These are phyloP conservation scores for Myiozetetes cayanensis DNA, from an alignment of 2,113 vertebrate species.

Conservation along the genomic window DNA sequence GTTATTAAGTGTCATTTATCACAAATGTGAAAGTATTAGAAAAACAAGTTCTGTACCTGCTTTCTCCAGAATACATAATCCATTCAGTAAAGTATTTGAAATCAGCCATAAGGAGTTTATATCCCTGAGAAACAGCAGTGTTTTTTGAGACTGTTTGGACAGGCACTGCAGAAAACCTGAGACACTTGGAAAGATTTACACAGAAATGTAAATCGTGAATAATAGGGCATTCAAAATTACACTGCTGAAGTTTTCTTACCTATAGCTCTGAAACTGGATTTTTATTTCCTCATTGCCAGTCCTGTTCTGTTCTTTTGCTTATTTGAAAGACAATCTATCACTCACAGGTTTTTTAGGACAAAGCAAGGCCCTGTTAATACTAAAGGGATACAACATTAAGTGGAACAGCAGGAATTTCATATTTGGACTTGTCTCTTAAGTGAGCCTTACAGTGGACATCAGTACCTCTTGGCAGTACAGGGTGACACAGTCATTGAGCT, in stretches of 20 bases:
- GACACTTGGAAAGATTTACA: background rate
- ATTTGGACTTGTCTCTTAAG: background rate
- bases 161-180: background rate
- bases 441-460: background rate
- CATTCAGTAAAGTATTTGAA: background rate
- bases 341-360: background rate
- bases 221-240: background rate
- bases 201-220: background rate
- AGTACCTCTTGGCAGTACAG: background rate
- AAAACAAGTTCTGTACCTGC: background rate
- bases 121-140: background rate
- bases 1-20: conserved; percentile 42
- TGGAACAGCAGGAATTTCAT: background rate
- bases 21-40: background rate
- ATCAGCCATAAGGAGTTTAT: background rate
- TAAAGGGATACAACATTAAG: background rate
- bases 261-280: background rate
- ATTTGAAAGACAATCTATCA: background rate
- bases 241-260: background rate
- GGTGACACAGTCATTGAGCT: rapidly evolving
- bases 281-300: background rate
- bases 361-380: background rate
- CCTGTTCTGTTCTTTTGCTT: background rate
- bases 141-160: background rate
- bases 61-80: background rate